Percentiles rank a stretch among this genome's conserved stretches.
Conservation (phyloP, 2,888 invertebrate genomes). For the Andricus quercusramuli region DNA sequence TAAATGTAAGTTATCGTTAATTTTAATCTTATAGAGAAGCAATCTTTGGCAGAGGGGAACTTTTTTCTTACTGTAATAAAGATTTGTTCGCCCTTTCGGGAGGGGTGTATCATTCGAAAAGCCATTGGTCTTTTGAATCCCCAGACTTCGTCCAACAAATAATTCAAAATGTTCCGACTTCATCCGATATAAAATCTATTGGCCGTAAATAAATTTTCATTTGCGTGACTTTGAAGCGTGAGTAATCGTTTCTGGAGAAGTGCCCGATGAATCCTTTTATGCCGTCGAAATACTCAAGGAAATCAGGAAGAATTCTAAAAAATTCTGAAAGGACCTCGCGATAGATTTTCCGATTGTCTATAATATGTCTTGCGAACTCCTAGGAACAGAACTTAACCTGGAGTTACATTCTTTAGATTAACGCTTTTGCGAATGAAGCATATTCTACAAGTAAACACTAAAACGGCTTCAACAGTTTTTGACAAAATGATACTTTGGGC, state of each 20-base stretch:
- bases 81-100: neutral
- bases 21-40: neutral
- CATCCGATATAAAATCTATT: neutral
- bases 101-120: neutral
- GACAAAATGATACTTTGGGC: too few relatives aligned
- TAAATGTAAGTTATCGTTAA: neutral
- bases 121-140: neutral
- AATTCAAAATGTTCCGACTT: neutral
- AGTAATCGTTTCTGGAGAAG: conserved; percentile 13
- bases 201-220: conserved; percentile 5
- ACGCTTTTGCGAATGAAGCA: neutral
- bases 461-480: neutral
- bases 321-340: neutral
- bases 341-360: neutral
- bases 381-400: neutral
- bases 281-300: neutral
- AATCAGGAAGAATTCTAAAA: neutral
- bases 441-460: neutral
- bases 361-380: neutral
- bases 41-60: neutral
- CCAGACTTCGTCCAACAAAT: conserved; percentile 3
- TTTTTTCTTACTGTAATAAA: neutral
- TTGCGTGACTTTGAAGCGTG: neutral
- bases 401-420: neutral
- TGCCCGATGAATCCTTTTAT: neutral